Conservation (phyloP, 1,140 invertebrate genomes). For the Gonioctena quinquepunctata region DNA sequence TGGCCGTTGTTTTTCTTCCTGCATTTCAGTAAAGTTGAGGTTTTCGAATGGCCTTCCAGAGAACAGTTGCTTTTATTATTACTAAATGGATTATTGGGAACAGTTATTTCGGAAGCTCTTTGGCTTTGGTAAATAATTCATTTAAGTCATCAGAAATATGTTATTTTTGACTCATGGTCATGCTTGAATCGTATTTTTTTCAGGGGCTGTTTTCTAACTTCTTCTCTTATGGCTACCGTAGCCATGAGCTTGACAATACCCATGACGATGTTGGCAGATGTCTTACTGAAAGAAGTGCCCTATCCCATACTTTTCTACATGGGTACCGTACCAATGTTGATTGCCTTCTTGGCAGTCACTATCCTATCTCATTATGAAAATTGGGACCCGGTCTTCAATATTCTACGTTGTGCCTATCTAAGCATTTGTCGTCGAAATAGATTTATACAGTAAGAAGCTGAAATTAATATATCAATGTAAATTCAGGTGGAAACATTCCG, state of each 20-base stretch:
- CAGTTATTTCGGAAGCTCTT: constrained; percentile 81
- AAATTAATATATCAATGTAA: no score
- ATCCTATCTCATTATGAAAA: constrained; percentile 81
- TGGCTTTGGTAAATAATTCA: constrained; percentile 76
- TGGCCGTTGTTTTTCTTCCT: constrained; percentile 88
- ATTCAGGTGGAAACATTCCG: no score
- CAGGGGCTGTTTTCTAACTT: constrained; percentile 89
- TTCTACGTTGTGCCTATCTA: constrained; percentile 61
- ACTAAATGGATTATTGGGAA: constrained; percentile 85
- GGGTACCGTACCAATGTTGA: constrained; percentile 77
- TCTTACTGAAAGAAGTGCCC: constrained; percentile 72
- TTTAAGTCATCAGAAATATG: no score
- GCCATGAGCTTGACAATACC: constrained; percentile 84
- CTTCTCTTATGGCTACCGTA: constrained; percentile 82
- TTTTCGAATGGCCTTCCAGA: constrained; percentile 79
- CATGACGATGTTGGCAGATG: constrained; percentile 81
- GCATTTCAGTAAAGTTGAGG: constrained; percentile 76
- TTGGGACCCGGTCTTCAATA: constrained; percentile 78
- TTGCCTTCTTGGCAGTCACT: constrained; percentile 77
- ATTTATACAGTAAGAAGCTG: constrained; percentile 43
- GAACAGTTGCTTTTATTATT: constrained; percentile 78
- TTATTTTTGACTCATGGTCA: no score
- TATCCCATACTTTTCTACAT: constrained; percentile 80
- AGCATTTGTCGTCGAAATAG: constrained; percentile 39
- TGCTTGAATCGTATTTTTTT: constrained; percentile 34